phyloP scores from a whole-genome alignment of 2,888 invertebrate genomes.

The Gryllus longicercus region DNA sequence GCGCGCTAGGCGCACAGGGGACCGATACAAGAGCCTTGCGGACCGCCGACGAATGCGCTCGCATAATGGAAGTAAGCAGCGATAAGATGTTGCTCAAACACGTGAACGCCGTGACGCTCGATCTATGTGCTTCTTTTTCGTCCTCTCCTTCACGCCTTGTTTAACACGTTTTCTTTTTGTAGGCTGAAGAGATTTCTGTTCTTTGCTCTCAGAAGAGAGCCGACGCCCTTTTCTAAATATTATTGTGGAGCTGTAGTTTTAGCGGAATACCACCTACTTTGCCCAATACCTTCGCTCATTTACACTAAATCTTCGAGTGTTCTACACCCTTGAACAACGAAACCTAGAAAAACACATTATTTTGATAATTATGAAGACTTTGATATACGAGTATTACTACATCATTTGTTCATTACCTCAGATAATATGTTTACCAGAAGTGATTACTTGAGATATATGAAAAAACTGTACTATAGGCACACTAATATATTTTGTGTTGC shows the following conservation, averaged over 20 bases:
- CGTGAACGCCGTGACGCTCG: not conserved
- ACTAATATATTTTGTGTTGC: too few species aligned
- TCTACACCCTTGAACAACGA: too few species aligned
- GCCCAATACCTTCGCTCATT: not conserved
- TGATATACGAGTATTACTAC: too few species aligned
- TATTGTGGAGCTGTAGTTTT: not conserved
- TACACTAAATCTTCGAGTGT: too few species aligned
- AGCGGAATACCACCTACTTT: not conserved
- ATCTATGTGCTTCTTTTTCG: not conserved
- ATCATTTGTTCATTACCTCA: too few species aligned
- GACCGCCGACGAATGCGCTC: not conserved
- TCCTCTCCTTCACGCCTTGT: not conserved
- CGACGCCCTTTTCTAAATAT: conserved; percentile 3
- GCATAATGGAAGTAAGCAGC: not conserved
- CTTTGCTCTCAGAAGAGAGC: not conserved
- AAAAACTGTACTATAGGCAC: too few species aligned
- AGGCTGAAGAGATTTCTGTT: not conserved
- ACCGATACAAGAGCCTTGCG: not conserved
- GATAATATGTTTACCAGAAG: too few species aligned
- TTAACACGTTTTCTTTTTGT: conserved; percentile 3
- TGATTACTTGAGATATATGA: too few species aligned
- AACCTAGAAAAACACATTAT: too few species aligned
- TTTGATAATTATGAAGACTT: too few species aligned
- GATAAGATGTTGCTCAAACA: conserved; percentile 10
- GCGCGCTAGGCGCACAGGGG: not conserved